phyloP scores from a whole-genome alignment of 2,797 vertebrate species.

The Pristis pectinata region DNA sequence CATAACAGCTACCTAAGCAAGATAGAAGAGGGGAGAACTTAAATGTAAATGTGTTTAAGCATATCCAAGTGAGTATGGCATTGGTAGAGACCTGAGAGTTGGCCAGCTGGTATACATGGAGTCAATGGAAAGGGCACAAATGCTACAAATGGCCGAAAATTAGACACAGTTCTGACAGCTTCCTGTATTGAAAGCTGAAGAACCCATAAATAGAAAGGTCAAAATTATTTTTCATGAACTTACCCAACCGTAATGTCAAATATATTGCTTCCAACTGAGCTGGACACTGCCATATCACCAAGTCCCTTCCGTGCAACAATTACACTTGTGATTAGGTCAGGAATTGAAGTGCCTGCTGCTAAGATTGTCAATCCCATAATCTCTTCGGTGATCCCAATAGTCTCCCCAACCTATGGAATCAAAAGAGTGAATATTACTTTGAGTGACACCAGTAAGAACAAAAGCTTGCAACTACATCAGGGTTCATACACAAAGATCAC shows the following conservation, averaged over 20 bases:
- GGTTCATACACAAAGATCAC: neutral
- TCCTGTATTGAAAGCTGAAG: neutral
- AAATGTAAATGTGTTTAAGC: neutral
- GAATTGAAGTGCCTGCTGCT: slow-evolving; percentile 93
- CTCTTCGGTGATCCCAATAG: slow-evolving; percentile 93
- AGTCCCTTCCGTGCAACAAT: slow-evolving; percentile 94
- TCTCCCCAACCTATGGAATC: slow-evolving; percentile 81
- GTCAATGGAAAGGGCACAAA: neutral
- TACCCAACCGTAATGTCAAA: slow-evolving; percentile 98
- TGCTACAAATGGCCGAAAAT: neutral
- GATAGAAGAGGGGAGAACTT: neutral
- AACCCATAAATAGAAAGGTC: neutral
- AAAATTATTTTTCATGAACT: slow-evolving; percentile 48
- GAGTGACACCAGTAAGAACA: neutral
- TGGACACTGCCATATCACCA: slow-evolving; percentile 97
- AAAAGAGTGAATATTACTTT: neutral
- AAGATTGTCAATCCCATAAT: slow-evolving; percentile 97
- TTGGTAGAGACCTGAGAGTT: neutral
- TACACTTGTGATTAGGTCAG: slow-evolving; percentile 95
- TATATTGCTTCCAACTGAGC: slow-evolving; percentile 97
- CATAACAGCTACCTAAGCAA: neutral
- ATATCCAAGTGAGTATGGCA: neutral
- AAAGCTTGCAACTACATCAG: neutral
- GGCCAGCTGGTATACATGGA: neutral
- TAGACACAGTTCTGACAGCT: neutral